Evolutionary conservation across 2,113 vertebrate species (phyloP).

Genomic region (Lycocorax pyrrhopterus): DNA sequence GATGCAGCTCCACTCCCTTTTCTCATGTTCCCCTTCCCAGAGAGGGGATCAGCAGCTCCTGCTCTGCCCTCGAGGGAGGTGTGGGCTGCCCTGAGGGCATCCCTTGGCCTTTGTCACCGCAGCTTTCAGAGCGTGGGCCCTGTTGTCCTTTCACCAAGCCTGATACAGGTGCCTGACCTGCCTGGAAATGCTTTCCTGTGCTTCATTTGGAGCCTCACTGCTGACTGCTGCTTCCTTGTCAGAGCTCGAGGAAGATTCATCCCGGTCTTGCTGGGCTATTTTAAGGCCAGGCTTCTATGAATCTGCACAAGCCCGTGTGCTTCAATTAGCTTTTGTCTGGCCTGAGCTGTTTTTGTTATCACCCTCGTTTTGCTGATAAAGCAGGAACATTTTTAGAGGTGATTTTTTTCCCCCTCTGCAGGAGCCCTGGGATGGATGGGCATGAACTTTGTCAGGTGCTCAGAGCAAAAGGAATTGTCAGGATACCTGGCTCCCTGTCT

Average conservation of each 20-base stretch:
- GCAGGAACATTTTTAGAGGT: constrained; percentile 35
- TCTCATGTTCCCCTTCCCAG: background rate
- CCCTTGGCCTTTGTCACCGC: background rate
- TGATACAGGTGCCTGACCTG: background rate
- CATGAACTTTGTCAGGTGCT: constrained; percentile 21
- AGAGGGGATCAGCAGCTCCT: background rate
- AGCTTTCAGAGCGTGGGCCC: background rate
- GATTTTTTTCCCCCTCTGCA: background rate
- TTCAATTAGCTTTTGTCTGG: constrained; percentile 49
- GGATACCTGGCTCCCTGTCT: background rate
- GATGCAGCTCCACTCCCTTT: background rate
- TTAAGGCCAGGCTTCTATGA: constrained; percentile 14
- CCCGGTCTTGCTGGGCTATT: background rate
- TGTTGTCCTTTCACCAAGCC: background rate
- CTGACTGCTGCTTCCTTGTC: background rate
- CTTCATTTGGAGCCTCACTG: background rate
- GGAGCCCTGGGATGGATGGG: background rate
- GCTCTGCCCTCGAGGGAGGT: background rate
- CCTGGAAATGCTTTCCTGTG: background rate
- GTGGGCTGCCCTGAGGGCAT: background rate
- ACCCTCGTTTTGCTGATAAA: constrained; percentile 36
- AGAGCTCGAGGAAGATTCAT: constrained; percentile 24
- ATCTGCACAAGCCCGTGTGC: background rate
- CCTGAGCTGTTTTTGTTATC: constrained; percentile 48
- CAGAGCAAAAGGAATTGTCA: constrained; percentile 8